phyloP scores from a whole-genome alignment of 2,113 vertebrate genomes.

The Onychorhynchus coronatus region DNA sequence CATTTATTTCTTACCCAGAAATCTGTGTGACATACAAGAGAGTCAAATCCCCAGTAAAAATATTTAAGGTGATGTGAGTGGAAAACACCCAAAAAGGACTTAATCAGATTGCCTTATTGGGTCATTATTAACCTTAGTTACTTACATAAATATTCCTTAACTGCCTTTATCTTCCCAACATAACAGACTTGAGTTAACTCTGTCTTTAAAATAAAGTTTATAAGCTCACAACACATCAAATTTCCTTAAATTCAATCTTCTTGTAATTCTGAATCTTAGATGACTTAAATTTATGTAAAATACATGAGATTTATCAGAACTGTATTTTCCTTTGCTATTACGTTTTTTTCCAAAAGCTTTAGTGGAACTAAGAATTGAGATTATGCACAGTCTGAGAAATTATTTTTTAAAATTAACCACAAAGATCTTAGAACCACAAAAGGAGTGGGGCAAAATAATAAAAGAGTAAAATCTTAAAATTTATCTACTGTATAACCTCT shows the following conservation, averaged over 20 bases:
- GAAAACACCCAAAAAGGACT: not conserved
- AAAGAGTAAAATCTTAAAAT: not conserved
- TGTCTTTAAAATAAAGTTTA: not conserved
- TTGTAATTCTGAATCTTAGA: not conserved
- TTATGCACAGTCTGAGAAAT: not conserved
- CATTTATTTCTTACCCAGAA: not conserved
- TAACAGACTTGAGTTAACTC: not conserved
- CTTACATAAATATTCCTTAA: not conserved
- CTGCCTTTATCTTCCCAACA: not conserved
- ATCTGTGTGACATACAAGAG: not conserved
- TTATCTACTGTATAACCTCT: not conserved
- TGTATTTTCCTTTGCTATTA: not conserved
- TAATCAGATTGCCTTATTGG: too few relatives aligned
- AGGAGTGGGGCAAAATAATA: not conserved
- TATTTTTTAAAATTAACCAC: not conserved
- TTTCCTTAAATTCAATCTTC: not conserved
- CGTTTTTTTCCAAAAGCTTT: not conserved
- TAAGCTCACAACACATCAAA: not conserved
- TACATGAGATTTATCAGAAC: not conserved
- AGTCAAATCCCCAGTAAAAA: not conserved
- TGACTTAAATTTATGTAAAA: not conserved
- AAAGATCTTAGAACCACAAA: not conserved
- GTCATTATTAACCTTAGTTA: not conserved
- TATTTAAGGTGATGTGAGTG: not conserved
- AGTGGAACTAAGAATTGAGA: not conserved